Evolutionary conservation across 2,797 vertebrate genomes (phyloP), one percentile per base, ranked within the genome.

Genomic region (Neosilurus mollespiculum): DNA sequence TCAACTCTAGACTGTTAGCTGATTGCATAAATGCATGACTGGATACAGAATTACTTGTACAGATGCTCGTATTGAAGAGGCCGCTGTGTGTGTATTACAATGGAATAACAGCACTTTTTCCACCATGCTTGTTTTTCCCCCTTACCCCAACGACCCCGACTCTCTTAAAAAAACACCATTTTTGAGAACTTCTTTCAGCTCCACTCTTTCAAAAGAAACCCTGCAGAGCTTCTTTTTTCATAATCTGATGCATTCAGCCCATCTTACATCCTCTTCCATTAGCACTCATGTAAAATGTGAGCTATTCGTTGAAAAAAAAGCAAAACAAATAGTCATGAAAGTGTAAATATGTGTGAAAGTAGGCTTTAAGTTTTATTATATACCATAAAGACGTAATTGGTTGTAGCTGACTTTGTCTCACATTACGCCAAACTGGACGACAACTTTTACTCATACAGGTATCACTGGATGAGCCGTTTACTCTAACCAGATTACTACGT

Each of bases 401-500:
- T 49, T 59, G 43, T 70, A 64, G 14, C 66, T 84, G 58, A 43
- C 20, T 58, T 65, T 24, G 65, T 78, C 85, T 90, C 65, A 14
- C 72, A 24, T 77, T 58, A 69, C 26, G 78, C 78, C 86, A 86
- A 76, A 59, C 66, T 51, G 59, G 80, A 77, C 62, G 77, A 86
- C 88, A 89, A 81, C 81, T 87, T 88, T 88, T 82, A 88, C 85
- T 82, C 78, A 54, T 69, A 75, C 84, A 87, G 91, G 90, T 93
- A 92, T 93, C 91, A 89, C n/a, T 89, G 88, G 87, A 89, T 79
- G 77, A 93, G 89, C 90, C 54, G 66, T 89, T 94, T 92, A 90
- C 65, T 62, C 85, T 91, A 93, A 94, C 92, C 86, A 92, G 92
- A 93, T 94, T 90, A 92, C 78, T 69, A 82, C 66, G 83, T 83